Conservation (phyloP, 2,113 vertebrate species). For the Egretta garzetta region DNA sequence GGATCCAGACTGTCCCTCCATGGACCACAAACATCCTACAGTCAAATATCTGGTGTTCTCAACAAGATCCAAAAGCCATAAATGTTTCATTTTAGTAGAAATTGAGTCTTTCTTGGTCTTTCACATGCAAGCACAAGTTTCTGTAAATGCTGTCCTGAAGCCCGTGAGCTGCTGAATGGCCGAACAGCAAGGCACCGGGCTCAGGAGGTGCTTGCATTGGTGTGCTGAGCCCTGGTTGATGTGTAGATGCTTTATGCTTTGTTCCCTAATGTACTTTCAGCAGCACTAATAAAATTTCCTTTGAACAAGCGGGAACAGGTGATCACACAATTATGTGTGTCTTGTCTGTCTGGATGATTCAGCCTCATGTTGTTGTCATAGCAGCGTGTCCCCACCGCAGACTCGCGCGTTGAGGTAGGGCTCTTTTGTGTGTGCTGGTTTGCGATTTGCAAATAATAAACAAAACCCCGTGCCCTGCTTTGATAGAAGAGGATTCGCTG, state of each 20-base stretch:
- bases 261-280: slow-evolving; percentile 35
- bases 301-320: slow-evolving; percentile 43
- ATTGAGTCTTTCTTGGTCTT: neutral
- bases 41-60: neutral
- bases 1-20: neutral
- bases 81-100: neutral
- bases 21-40: neutral
- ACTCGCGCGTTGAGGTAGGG: neutral
- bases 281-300: slow-evolving; percentile 56
- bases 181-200: neutral
- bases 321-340: slow-evolving; percentile 46
- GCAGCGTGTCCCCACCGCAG: neutral
- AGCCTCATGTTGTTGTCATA: slow-evolving; percentile 51
- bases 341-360: slow-evolving; percentile 52
- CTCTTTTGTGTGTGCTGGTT: neutral
- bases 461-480: neutral
- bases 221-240: neutral
- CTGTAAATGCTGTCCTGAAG: neutral
- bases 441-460: slow-evolving; percentile 19
- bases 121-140: neutral
- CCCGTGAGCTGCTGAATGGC: neutral
- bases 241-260: slow-evolving; percentile 28
- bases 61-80: neutral
- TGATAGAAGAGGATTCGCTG: neutral
- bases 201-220: neutral